A percentile compares a stretch with the other conserved stretches of the same genome.
phyloP scores from a whole-genome alignment of 1,140 invertebrate species.

The Drosophila varians region DNA sequence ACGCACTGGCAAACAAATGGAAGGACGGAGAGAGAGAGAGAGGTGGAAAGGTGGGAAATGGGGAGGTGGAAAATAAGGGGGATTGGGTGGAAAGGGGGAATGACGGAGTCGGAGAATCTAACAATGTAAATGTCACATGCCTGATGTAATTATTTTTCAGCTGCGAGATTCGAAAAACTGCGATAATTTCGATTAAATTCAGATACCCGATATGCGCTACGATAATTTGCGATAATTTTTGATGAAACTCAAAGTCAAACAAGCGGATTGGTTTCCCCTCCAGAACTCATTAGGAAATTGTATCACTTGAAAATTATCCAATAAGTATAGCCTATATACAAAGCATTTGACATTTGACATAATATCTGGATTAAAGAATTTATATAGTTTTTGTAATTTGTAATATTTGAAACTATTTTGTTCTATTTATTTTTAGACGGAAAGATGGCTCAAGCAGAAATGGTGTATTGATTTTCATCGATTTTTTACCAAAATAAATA shows the following conservation, averaged over 20 bases:
- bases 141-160: background rate
- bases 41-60: conserved; percentile 6
- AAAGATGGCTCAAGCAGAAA: too few relatives aligned
- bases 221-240: background rate
- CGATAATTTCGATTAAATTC: background rate
- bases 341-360: too few relatives aligned
- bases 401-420: too few relatives aligned
- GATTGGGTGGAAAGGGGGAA: background rate
- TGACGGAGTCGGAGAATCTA: background rate
- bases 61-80: background rate
- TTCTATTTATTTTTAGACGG: too few relatives aligned
- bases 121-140: background rate
- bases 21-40: conserved; percentile 24
- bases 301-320: too few relatives aligned
- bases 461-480: too few relatives aligned
- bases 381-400: too few relatives aligned
- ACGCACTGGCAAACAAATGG: conserved; percentile 8
- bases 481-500: too few relatives aligned
- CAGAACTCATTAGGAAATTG: too few relatives aligned
- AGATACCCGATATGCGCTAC: background rate
- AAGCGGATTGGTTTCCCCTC: too few relatives aligned
- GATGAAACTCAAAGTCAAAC: background rate
- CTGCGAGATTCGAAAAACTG: background rate
- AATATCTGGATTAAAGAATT: too few relatives aligned
- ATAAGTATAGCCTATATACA: too few relatives aligned